Percentiles rank a stretch among this genome's conserved stretches.
Conservation (phyloP, 1,140 invertebrate species). For the Cotesia chilonis region DNA sequence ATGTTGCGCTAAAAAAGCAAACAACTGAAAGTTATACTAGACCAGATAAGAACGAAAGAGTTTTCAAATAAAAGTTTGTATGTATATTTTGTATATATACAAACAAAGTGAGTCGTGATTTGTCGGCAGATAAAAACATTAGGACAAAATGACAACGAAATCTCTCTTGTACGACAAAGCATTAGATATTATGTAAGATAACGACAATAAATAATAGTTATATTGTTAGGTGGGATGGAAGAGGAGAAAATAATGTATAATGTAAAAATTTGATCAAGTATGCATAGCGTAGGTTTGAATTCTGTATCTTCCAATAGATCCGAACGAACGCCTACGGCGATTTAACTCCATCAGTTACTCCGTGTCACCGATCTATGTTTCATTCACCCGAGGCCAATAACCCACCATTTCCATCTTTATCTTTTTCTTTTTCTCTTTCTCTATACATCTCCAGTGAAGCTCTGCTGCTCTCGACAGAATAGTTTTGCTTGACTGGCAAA, state of each 20-base stretch:
- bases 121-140: too few species aligned
- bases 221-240: not conserved
- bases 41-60: not conserved
- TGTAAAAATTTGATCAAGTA: constrained; percentile 12
- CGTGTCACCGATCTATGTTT: constrained; percentile 30
- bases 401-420: constrained; percentile 13
- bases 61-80: too few species aligned
- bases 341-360: constrained; percentile 14
- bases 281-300: constrained; percentile 11
- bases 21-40: not conserved
- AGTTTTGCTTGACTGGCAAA: constrained; percentile 18
- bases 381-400: constrained; percentile 33
- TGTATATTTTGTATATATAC: too few species aligned
- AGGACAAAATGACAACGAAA: too few species aligned
- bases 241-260: not conserved
- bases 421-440: not conserved
- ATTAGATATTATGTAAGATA: constrained; percentile 1
- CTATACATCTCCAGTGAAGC: too few species aligned
- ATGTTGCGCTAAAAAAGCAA: not conserved
- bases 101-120: too few species aligned
- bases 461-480: not conserved
- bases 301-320: constrained; percentile 27
- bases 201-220: not conserved
- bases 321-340: constrained; percentile 27
- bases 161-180: too few species aligned